Evolutionary conservation across 1,140 invertebrate species (phyloP), one percentile per base, ranked within the genome.

Genomic region (Drosophila pachea): DNA sequence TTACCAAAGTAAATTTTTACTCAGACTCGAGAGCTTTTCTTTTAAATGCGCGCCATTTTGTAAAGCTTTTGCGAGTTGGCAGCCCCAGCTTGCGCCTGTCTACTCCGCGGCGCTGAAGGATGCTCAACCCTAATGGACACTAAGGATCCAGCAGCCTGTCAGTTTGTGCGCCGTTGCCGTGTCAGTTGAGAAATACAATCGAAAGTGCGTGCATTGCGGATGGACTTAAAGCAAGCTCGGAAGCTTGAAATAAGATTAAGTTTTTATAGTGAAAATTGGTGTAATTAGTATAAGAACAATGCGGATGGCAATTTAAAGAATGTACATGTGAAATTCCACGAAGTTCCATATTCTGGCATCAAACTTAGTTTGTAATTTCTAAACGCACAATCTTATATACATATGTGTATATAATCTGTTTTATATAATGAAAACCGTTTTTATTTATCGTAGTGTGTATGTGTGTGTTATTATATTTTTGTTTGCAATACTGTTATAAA

Each of bases 221-320:
- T 69, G 67, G 65, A 22, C 22, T 22, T 48, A 68, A 40, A 58
- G 53, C 43, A 50, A 49, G 64, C 61, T 63, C 68, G 49, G 52
- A 61, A 47, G 68, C 71, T 53, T 43, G 60, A 40, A 40, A 59
- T 61, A 50, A 59, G 75, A 66, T 52, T 56, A 75, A 86, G 74
- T 74, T 74, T 64, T 68, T 76, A 52, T 72, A 86, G 82, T 86
- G 81, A 81, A 86, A 86, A 86, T 84, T 76, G 56, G 56, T 84
- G 69, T 42, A 73, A 76, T 81, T 84, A 74, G 63, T 42, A 35
- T 11, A 55, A 56, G 32, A 38, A 11, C 22, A 58, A 55, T 43
- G 35, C 32, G 43, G 62, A 58, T 76, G 62, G 43, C 50, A 64
- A 73, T 73, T 63, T 48, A 72, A 74, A 79, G 76, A 59, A 76